Evolutionary conservation across 2,797 vertebrate species (phyloP).

Genomic region (Sebastes wilsoni): DNA sequence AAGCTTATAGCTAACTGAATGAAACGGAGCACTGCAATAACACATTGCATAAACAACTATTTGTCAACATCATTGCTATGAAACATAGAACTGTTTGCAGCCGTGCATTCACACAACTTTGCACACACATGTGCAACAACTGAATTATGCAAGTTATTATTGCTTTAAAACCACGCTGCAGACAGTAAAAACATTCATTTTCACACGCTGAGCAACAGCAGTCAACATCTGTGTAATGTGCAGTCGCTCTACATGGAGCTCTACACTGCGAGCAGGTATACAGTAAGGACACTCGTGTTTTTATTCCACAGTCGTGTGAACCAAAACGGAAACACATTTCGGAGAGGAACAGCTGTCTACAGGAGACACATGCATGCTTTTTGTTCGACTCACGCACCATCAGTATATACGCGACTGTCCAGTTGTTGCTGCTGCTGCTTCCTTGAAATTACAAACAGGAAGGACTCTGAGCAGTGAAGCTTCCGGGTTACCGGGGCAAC

Average conservation of each 20-base stretch:
- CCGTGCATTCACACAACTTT: slow-evolving; percentile 1
- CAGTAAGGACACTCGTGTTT: slow-evolving; percentile 23
- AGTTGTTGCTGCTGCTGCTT: slow-evolving; percentile 70
- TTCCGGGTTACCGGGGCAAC: slow-evolving; percentile 81
- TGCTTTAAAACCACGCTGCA: neutral
- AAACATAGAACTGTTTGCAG: neutral
- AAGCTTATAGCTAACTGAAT: neutral
- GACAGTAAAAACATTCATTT: neutral
- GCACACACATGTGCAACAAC: slow-evolving; percentile 42
- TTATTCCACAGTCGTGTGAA: slow-evolving; percentile 36
- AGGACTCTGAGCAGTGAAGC: slow-evolving; percentile 71
- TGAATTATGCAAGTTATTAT: slow-evolving; percentile 25
- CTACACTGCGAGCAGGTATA: slow-evolving; percentile 5
- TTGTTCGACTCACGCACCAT: slow-evolving; percentile 81
- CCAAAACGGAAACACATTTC: neutral
- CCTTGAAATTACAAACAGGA: slow-evolving; percentile 79
- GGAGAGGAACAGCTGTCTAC: slow-evolving; percentile 12
- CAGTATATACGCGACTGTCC: slow-evolving; percentile 60
- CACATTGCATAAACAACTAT: neutral
- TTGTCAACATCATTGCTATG: neutral
- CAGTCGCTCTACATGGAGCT: slow-evolving; percentile 10
- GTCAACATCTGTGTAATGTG: slow-evolving; percentile 24
- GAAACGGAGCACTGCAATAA: neutral
- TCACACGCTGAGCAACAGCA: neutral
- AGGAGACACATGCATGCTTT: slow-evolving; percentile 67